Evolutionary conservation across 2,797 vertebrate species (phyloP), one percentile per base, ranked within the genome.

Genomic region (Scleropages formosus): DNA sequence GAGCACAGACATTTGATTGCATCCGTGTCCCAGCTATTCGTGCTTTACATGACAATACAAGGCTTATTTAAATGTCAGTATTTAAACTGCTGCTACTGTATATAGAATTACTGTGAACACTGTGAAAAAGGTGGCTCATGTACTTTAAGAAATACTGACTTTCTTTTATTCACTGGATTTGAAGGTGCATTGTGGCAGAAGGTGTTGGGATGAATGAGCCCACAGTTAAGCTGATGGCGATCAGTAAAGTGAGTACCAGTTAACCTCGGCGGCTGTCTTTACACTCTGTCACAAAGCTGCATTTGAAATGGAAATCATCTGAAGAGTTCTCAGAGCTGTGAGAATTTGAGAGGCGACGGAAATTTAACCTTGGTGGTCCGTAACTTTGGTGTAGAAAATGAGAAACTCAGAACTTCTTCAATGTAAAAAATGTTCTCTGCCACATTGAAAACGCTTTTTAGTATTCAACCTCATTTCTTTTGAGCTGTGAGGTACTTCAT

Each of bases 281-380:
- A 2, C 11, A 11, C 53, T 56, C 12, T 2, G 18, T 56, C 18
- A 61, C 59, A 61, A 61, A 61, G 59, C 15, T 18, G 8, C 59
- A 61, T 61, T 61, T 61, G 59, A 61, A 61, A 61, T 61, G 16
- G 59, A 61, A 61, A 61, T 61, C 59, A 61, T 61, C 59, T 61
- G 59, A 61, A 61, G 16, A n/a, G 18, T 61, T 61, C 2, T 20
- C 8, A 61, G 16, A 18, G 59, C 4, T 61, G 59, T 61, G 18
- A 61, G 59, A 51, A 6, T 51, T 47, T 51, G 13, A 8, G 58
- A 61, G n/a, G 8, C 20, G 4, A n/a, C 1, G 3, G 59, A 61
- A 20, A 61, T 61, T 61, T 61, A 61, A 61, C 59, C 59, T 61
- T 61, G 59, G n/a, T 4, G n/a, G n/a, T 61, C 20, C 20, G 61